Percentiles rank a stretch among this genome's conserved stretches.
These are phyloP conservation scores for Orientallactaga bullata DNA, from an alignment of 2,113 vertebrate genomes.

Conservation along the genomic window DNA sequence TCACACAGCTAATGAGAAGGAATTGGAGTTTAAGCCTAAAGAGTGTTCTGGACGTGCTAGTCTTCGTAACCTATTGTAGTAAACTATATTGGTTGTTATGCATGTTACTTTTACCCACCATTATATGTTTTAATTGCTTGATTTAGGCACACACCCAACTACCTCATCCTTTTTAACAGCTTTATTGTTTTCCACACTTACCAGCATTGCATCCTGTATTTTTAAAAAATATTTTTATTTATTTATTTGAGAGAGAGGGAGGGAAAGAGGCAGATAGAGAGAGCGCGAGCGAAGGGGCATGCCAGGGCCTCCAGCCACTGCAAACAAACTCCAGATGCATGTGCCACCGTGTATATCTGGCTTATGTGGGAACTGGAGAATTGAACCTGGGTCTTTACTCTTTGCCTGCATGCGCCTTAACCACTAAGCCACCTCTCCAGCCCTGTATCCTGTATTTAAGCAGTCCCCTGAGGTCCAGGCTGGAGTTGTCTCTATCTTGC, in stretches of 20 bases:
- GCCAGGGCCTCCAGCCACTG: too few species aligned
- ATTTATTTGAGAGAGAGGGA: too few species aligned
- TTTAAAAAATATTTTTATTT: too few species aligned
- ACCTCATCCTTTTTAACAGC: background rate
- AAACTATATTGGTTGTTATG: fast-evolving
- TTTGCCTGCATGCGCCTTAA: too few species aligned
- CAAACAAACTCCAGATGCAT: too few species aligned
- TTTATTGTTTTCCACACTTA: background rate
- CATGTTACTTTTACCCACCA: fast-evolving
- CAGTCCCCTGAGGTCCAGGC: background rate
- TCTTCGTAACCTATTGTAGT: background rate
- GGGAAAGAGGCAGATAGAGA: too few species aligned
- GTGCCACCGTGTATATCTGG: too few species aligned
- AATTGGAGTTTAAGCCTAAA: background rate
- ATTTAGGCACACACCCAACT: fast-evolving
- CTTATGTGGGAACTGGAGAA: too few species aligned
- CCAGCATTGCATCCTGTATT: background rate
- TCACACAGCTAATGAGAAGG: background rate
- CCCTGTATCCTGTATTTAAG: background rate
- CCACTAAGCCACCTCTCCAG: too few species aligned
- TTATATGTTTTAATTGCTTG: fast-evolving
- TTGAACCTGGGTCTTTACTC: too few species aligned
- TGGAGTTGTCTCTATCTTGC: background rate
- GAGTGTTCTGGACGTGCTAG: background rate
- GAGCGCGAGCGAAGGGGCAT: too few species aligned